These are phyloP conservation scores for Cyprinella venusta DNA, from an alignment of 2,797 vertebrate species.

Conservation along the genomic window DNA sequence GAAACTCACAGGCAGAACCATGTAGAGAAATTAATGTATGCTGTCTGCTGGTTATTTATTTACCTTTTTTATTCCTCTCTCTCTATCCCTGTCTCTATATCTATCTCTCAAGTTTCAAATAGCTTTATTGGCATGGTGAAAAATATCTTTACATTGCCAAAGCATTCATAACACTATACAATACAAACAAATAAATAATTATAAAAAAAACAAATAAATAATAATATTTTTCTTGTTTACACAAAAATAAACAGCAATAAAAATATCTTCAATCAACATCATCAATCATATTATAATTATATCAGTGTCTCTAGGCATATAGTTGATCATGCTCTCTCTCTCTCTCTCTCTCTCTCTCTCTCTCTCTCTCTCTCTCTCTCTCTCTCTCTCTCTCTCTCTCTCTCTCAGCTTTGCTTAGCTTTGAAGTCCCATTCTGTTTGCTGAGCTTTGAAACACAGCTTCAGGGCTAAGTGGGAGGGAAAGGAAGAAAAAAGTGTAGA, in stretches of 20 bases:
- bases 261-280: too few species aligned
- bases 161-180: too few species aligned
- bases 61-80: slow-evolving; percentile 22
- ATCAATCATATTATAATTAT: too few species aligned
- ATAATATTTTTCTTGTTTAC: too few species aligned
- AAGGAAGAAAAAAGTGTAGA: slow-evolving; percentile 5
- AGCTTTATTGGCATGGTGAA: too few species aligned
- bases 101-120: background rate
- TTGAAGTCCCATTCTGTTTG: slow-evolving; percentile 34
- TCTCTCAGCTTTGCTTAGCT: slow-evolving; percentile 34
- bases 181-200: too few species aligned
- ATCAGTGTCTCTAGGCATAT: too few species aligned
- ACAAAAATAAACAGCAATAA: too few species aligned
- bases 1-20: slow-evolving; percentile 46
- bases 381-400: background rate
- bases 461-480: slow-evolving; percentile 18
- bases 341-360: background rate
- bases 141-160: too few species aligned
- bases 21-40: slow-evolving; percentile 48
- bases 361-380: slow-evolving; percentile 14
- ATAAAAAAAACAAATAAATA: too few species aligned
- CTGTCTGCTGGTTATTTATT: slow-evolving; percentile 34
- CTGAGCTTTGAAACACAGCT: slow-evolving; percentile 42
- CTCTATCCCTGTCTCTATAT: background rate
- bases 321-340: background rate